Evolutionary conservation across 2,113 vertebrate species (phyloP).

Genomic region (Scytalopus superciliaris): DNA sequence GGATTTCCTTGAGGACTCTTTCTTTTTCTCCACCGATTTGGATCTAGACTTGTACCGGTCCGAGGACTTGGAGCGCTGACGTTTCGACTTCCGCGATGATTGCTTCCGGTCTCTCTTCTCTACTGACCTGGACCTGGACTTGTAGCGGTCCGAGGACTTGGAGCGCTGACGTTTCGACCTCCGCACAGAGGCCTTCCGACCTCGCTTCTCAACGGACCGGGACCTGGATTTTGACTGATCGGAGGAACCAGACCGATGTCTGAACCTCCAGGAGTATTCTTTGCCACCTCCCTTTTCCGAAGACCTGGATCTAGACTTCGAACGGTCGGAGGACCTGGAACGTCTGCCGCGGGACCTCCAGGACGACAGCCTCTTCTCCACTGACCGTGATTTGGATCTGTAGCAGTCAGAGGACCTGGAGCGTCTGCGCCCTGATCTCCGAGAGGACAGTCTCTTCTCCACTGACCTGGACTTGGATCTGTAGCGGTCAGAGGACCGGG

Average conservation of each 20-base stretch:
- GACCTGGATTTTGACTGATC: conserved; percentile 56
- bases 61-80: conserved; percentile 75
- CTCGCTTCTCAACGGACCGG: conserved; percentile 46
- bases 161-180: conserved; percentile 75
- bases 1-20: conserved; percentile 76
- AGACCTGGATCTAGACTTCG: conserved; percentile 64
- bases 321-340: conserved; percentile 73
- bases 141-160: conserved; percentile 73
- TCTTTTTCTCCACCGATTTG: conserved; percentile 76
- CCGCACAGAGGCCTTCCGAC: conserved; percentile 56
- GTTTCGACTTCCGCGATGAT: conserved; percentile 71
- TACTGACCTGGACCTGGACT: conserved; percentile 76
- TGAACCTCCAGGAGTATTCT: conserved; percentile 74
- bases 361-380: conserved; percentile 44
- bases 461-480: conserved; percentile 27
- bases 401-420: conserved; percentile 71
- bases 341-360: conserved; percentile 73
- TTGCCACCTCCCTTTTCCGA: conserved; percentile 43
- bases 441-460: conserved; percentile 24
- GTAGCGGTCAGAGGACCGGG: conserved; percentile 69
- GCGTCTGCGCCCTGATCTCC: conserved; percentile 67
- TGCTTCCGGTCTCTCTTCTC: conserved; percentile 69
- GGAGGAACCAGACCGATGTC: conserved; percentile 59
- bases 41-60: conserved; percentile 77
- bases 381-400: conserved; percentile 21